Base-by-base conservation (phyloP, 2,113 vertebrate species). In the Oreocharis arfaki region DNA sequence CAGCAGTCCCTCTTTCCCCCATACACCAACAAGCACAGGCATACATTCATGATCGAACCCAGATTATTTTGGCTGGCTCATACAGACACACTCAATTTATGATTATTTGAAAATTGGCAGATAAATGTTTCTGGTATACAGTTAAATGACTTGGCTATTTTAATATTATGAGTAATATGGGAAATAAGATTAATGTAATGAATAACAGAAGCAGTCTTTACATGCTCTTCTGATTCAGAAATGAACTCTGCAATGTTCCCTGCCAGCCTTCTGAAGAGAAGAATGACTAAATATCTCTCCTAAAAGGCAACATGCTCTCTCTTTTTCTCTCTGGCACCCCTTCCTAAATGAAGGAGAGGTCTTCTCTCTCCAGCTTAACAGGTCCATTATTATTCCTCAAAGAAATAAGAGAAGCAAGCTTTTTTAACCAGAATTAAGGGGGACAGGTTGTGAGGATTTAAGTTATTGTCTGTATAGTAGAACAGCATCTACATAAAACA, bases 131-230 rank as follows among this genome's bases (percentile, higher is more conserved):
- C 70, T 50, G 33, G 52, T 76, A 93, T 30, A 92, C 47, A 78
- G 55, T 13, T 30, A 87, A 92, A 74, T 1, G 7, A 92, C 65
- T 61, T 42, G 55, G n/a, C 27, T 85, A 37, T 78, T 90, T 86
- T 86, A 88, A 39, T 59, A 74, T 88, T 59, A 88, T 85, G 87
- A 96, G 91, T 90, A 90, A 95, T 74, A 91, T 41, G 67, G 42
- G 63, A 77, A 90, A 42, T 67, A 77, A 55, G 47, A 91, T 91
- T 87, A 90, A 90, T 28, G 82, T 74, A 95, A 78, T 80, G 95
- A 87, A 56, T 90, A 80, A 93, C 95, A 95, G 87, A 94, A 96
- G 91, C 82, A 87, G 74, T 55, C 78, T 91, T 94, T 86, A 90
- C 82, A 91, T 0, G 2, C 82, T 90, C 47, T 71, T 91, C 84